These are phyloP conservation scores for Larimichthys crocea DNA, from an alignment of 2,113 vertebrate genomes.

Conservation along the genomic window DNA sequence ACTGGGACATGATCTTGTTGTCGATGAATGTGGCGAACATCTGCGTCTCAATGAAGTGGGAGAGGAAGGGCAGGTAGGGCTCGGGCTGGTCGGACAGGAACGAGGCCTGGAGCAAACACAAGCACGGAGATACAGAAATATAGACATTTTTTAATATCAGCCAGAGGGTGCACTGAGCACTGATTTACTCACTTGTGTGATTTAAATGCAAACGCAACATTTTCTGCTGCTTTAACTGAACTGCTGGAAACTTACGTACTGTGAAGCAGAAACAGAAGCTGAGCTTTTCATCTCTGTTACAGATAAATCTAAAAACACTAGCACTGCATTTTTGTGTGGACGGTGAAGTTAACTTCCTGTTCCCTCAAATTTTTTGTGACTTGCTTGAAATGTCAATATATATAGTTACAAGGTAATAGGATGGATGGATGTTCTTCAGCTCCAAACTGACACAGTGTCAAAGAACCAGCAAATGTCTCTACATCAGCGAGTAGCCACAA, in stretches of 20 bases:
- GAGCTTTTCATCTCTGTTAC: too few relatives aligned
- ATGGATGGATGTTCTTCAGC: too few relatives aligned
- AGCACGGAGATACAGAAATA: background rate
- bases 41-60: constrained; percentile 96
- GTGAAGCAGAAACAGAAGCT: background rate
- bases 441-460: too few relatives aligned
- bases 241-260: background rate
- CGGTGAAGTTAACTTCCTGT: background rate
- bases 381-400: too few relatives aligned
- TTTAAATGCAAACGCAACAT: background rate
- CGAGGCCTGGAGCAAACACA: constrained; percentile 85
- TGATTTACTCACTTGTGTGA: background rate
- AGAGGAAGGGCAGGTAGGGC: constrained; percentile 94
- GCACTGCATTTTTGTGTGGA: background rate
- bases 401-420: too few relatives aligned
- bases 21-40: constrained; percentile 97
- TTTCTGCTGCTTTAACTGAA: background rate
- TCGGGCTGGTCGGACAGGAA: constrained; percentile 95
- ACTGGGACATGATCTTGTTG: constrained; percentile 95
- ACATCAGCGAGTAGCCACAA: too few relatives aligned
- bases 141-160: background rate
- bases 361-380: too few relatives aligned
- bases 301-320: background rate
- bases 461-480: too few relatives aligned
- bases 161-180: background rate